Evolutionary conservation across 1,140 invertebrate species (phyloP).

Genomic region (Monochamus saltuarius): DNA sequence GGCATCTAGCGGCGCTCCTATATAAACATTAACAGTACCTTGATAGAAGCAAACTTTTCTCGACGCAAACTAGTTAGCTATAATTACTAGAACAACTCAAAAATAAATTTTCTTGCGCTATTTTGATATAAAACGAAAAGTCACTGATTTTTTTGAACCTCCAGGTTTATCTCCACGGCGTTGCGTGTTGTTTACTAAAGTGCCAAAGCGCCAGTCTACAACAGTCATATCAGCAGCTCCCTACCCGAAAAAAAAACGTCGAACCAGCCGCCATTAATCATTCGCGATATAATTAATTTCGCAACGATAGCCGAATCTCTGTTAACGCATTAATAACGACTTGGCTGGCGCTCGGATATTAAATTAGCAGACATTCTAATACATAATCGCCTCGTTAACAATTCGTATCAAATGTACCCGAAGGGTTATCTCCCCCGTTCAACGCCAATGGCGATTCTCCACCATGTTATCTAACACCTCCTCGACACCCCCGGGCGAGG

Average conservation of each 20-base stretch:
- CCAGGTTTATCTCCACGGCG: no score
- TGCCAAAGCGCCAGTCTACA: neutral
- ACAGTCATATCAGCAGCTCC: neutral
- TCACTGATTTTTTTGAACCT: no score
- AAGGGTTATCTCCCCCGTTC: slow-evolving; percentile 32
- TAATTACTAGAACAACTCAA: no score
- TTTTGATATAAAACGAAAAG: no score
- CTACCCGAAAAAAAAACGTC: neutral
- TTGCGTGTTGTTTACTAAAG: no score
- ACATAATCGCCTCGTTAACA: slow-evolving; percentile 37
- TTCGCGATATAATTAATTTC: slow-evolving; percentile 19
- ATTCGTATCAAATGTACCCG: slow-evolving; percentile 34
- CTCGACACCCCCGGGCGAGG: slow-evolving; percentile 12
- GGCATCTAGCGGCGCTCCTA: no score
- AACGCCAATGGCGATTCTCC: slow-evolving; percentile 34
- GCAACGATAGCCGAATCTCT: slow-evolving; percentile 17
- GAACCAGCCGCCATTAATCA: slow-evolving; percentile 16
- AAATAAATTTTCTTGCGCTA: no score
- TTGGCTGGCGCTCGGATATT: slow-evolving; percentile 15
- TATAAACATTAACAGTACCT: no score
- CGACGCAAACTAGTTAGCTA: no score
- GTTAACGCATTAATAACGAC: slow-evolving; percentile 20
- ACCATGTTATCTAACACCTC: slow-evolving; percentile 33
- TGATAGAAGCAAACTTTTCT: no score
- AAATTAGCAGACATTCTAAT: slow-evolving; percentile 32